Evolutionary conservation across 2,113 vertebrate species (phyloP).

Genomic region (Gorilla gorilla): DNA sequence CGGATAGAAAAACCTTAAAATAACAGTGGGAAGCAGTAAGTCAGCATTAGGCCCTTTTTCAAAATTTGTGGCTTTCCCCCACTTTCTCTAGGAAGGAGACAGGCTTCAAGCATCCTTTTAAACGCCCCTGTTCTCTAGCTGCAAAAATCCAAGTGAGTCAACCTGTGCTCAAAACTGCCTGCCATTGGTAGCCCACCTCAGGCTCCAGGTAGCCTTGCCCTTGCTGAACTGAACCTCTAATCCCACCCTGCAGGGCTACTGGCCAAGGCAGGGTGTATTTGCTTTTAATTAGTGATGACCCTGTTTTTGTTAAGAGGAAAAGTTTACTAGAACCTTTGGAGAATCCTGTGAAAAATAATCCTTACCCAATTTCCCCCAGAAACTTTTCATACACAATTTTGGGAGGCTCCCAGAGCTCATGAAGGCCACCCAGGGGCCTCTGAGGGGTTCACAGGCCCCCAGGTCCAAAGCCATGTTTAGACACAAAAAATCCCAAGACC

Average conservation of each 20-base stretch:
- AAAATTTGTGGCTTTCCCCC: neutral
- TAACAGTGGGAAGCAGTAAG: constrained; percentile 29
- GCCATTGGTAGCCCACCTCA: neutral
- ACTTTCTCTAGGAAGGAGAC: neutral
- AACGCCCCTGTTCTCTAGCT: neutral
- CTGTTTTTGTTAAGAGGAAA: neutral
- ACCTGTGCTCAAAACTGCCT: neutral
- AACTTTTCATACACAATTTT: neutral
- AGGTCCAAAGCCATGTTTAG: neutral
- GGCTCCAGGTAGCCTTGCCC: neutral
- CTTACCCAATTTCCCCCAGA: neutral
- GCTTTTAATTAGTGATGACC: neutral
- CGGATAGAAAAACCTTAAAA: constrained; percentile 28
- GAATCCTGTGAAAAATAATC: neutral
- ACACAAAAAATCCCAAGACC: neutral
- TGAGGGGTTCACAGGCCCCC: neutral
- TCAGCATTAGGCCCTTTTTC: constrained; percentile 1
- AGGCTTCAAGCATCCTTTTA: neutral
- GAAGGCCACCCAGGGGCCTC: neutral
- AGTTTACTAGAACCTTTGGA: neutral
- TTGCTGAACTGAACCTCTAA: neutral
- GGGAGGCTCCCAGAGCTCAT: neutral
- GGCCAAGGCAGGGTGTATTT: neutral
- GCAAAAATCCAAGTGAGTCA: constrained; percentile 22
- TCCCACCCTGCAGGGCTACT: neutral